Conservation (phyloP, 2,113 vertebrate species). For the Dicerorhinus sumatrensis region DNA sequence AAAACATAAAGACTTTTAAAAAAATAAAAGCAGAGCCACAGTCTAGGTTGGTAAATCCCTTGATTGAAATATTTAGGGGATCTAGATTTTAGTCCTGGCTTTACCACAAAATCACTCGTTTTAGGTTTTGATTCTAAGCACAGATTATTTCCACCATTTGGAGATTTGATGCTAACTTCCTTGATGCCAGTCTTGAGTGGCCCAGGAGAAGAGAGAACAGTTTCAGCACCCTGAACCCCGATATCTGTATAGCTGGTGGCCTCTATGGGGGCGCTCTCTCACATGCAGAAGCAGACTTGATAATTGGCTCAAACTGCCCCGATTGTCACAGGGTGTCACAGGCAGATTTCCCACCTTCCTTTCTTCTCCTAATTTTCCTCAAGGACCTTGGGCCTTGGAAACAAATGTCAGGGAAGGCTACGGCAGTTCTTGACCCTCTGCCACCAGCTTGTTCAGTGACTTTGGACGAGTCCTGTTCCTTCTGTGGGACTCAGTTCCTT, state of each 20-base stretch:
- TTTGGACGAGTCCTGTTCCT: neutral
- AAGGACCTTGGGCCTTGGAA: neutral
- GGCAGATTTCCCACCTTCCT: neutral
- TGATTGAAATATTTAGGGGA: neutral
- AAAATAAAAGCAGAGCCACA: neutral
- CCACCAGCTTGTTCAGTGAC: neutral
- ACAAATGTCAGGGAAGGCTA: neutral
- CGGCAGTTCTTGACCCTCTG: neutral
- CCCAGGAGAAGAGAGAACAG: neutral
- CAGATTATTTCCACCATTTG: neutral
- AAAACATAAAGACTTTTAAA: neutral
- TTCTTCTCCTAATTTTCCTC: neutral
- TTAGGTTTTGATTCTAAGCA: neutral
- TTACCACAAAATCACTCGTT: neutral
- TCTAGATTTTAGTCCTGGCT: neutral
- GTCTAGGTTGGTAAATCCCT: constrained; percentile 1
- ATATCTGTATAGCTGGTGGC: too few species aligned
- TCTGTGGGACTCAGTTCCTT: neutral
- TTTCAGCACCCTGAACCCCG: neutral
- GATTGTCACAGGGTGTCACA: neutral
- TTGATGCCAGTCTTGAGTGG: neutral
- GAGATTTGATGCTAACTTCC: neutral
- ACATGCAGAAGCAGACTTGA: neutral
- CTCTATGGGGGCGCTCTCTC: neutral
- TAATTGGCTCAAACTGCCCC: neutral